phyloP scores from a whole-genome alignment of 1,140 invertebrate species.

The Zophobas morio region DNA sequence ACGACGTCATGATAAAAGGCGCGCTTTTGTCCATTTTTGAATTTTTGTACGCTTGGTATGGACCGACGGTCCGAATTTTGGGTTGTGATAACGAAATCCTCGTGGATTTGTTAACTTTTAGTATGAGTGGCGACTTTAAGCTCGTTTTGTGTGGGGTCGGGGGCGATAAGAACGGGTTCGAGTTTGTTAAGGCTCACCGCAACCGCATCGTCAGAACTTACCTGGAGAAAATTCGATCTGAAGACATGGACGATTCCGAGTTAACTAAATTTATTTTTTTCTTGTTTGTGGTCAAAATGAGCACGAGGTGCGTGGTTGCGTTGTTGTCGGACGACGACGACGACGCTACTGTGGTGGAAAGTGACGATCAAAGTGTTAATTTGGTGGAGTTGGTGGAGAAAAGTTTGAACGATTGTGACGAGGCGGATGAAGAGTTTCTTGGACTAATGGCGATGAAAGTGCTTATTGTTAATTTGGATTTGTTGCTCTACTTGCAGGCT shows the following conservation, averaged over 20 bases:
- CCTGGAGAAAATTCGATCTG: conserved; percentile 39
- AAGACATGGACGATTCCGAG: conserved; percentile 30
- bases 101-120: conserved; percentile 11
- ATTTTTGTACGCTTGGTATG: conserved; percentile 36
- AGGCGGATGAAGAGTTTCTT: conserved; percentile 17
- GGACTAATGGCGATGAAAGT: conserved; percentile 48
- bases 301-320: neutral
- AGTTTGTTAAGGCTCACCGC: conserved; percentile 19
- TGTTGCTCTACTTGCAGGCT: conserved; percentile 44
- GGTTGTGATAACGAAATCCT: conserved; percentile 24
- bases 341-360: conserved; percentile 41
- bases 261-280: conserved; percentile 1
- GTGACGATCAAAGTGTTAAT: conserved; percentile 22
- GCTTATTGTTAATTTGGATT: conserved; percentile 48
- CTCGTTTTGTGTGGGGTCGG: neutral
- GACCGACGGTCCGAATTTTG: conserved; percentile 19
- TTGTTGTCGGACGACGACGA: conserved; percentile 37
- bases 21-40: neutral
- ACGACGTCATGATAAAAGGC: neutral
- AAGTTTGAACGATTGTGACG: conserved; percentile 30
- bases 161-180: conserved; percentile 16
- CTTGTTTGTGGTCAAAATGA: conserved; percentile 19
- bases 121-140: neutral
- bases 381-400: conserved; percentile 48
- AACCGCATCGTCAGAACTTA: conserved; percentile 32